These are phyloP conservation scores for Syrrhaptes paradoxus DNA, from an alignment of 2,113 vertebrate species.

Conservation along the genomic window DNA sequence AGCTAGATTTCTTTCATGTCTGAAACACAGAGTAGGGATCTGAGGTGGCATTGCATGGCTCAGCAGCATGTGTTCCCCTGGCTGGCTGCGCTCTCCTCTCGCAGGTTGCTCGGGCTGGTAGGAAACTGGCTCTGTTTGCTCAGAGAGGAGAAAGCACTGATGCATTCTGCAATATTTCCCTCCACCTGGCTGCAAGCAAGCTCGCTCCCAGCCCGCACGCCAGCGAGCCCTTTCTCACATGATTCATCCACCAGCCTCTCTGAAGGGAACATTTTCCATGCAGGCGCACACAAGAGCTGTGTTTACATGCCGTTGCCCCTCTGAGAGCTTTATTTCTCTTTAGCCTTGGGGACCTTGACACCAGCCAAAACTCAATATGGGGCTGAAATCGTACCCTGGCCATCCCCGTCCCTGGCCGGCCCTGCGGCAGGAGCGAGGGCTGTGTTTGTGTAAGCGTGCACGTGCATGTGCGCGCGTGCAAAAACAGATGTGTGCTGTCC, in stretches of 20 bases:
- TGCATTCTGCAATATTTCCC: background rate
- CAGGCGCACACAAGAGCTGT: background rate
- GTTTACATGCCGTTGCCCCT: constrained; percentile 50
- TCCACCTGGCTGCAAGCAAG: background rate
- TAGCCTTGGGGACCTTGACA: constrained; percentile 25
- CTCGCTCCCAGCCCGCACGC: background rate
- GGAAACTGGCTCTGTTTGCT: background rate
- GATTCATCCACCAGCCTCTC: background rate
- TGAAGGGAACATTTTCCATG: constrained; percentile 20
- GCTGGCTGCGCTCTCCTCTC: background rate
- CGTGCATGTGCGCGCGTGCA: background rate
- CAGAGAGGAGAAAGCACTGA: background rate
- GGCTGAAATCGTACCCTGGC: constrained; percentile 54
- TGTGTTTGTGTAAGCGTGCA: constrained; percentile 22
- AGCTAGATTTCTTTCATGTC: background rate
- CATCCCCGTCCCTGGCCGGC: fast-evolving
- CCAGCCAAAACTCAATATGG: constrained; percentile 61
- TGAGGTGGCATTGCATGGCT: background rate
- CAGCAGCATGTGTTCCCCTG: background rate
- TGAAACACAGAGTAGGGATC: background rate
- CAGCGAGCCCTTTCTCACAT: background rate
- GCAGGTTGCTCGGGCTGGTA: background rate
- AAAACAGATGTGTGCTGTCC: constrained; percentile 65
- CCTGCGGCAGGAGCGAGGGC: background rate
- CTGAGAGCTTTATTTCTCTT: constrained; percentile 54